phyloP scores from a whole-genome alignment of 2,888 invertebrate genomes.

The Polydrusus tereticollis region DNA sequence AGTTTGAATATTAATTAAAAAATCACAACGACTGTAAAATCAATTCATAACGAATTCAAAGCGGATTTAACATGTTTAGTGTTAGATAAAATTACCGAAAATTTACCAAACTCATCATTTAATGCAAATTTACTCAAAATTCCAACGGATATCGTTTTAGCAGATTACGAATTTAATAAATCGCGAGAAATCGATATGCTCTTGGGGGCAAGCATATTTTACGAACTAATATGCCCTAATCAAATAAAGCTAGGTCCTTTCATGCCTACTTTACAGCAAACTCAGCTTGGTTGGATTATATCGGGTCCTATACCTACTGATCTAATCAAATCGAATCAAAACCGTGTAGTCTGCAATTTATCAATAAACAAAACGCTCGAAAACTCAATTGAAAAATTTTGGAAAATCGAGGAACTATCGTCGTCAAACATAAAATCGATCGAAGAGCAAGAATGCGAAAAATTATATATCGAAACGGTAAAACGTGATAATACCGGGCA shows the following conservation, averaged over 20 bases:
- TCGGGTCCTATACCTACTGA: conserved; percentile 3
- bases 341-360: conserved; percentile 2
- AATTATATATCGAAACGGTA: conserved; percentile 12
- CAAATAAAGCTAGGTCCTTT: background rate
- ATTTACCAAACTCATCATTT: conserved; percentile 6
- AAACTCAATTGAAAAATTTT: conserved; percentile 28
- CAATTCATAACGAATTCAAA: background rate
- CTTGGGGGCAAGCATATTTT: background rate
- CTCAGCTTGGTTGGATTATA: conserved; percentile 13
- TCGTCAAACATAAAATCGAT: background rate
- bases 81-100: conserved; percentile 16
- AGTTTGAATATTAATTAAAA: conserved; percentile 7
- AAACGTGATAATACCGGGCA: background rate
- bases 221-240: background rate
- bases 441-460: conserved; percentile 35
- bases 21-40: background rate
- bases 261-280: background rate
- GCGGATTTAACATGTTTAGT: conserved; percentile 21
- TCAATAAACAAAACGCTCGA: conserved; percentile 20
- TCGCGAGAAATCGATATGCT: background rate
- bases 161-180: background rate
- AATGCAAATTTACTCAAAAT: background rate
- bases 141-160: background rate
- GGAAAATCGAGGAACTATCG: conserved; percentile 20
- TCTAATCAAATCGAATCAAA: background rate